Evolutionary conservation across 2,888 invertebrate species (phyloP), one percentile per base, ranked within the genome.

Genomic region (Aplocera efformata): DNA sequence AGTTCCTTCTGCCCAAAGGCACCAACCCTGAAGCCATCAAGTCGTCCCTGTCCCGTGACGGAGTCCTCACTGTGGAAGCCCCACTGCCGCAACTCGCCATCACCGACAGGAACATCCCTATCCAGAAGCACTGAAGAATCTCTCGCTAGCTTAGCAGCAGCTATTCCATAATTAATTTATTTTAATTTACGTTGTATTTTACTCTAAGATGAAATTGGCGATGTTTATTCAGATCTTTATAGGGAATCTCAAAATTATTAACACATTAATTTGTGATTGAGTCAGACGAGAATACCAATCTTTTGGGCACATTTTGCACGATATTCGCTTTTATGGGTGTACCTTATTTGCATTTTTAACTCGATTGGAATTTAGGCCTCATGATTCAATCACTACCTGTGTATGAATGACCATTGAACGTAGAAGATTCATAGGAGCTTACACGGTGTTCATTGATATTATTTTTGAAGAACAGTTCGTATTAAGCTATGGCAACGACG

Each of bases 1-100:
- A 98, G 88, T 99, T 98, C 90, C 90, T 98, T 77, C 89, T 99
- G 77, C 99, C 98, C 4, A 96, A 97, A 82, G 98, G 98, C 63
- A 97, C 98, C 44, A 97, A 98, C 84, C 98, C 98, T 0, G 98
- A 98, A 88, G 92, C 93, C 55, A 98, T 99, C 86, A 96, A 96
- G 80, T 98, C 98, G 20, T 98, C 98, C 29, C 90, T 99, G 72
- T 97, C 97, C 74, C 96, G 97, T 79, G 98, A 98, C 74, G 99
- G 99, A 27, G 96, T 98, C 20, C 90, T 99, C 48, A 98, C 98
- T 22, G 98, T 99, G 31, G 98, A 98, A 77, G 98, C 98, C 11
- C 98, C 98, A 1, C 90, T 99, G 72, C 98, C 98, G 20, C 94
- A 96, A 44, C 90, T 95, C 54, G 93, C 92, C 50, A 90, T 92